Percentiles rank a stretch among this genome's conserved stretches.
Conservation (phyloP, 2,113 vertebrate species). For the Cephalopterus ornatus region DNA sequence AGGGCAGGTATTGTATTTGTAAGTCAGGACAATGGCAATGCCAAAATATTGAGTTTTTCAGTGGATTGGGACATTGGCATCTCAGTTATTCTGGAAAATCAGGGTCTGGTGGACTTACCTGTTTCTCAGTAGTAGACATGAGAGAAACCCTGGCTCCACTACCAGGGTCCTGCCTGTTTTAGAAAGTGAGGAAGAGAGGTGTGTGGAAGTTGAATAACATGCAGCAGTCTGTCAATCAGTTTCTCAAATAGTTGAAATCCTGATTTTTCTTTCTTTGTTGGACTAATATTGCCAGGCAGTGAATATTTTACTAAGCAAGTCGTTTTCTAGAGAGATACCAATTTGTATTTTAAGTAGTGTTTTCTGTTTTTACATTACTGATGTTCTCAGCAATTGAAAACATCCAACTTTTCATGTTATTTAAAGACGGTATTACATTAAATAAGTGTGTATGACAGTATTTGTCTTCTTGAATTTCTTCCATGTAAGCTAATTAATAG, state of each 20-base stretch:
- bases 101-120: rapidly evolving
- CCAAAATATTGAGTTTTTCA: neutral
- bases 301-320: rapidly evolving
- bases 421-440: neutral
- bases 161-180: neutral
- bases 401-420: neutral
- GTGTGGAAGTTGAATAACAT: neutral
- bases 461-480: neutral
- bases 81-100: neutral
- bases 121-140: rapidly evolving
- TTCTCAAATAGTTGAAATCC: neutral
- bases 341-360: neutral
- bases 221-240: neutral
- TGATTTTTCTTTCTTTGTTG: neutral
- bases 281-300: neutral
- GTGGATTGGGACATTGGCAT: neutral
- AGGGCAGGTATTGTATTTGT: neutral
- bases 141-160: neutral
- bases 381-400: neutral
- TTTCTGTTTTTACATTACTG: neutral
- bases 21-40: neutral
- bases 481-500: neutral
- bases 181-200: rapidly evolving
- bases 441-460: neutral
- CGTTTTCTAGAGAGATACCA: neutral